Base-by-base conservation (phyloP, 2,113 vertebrate genomes). In the Uria aalge region DNA sequence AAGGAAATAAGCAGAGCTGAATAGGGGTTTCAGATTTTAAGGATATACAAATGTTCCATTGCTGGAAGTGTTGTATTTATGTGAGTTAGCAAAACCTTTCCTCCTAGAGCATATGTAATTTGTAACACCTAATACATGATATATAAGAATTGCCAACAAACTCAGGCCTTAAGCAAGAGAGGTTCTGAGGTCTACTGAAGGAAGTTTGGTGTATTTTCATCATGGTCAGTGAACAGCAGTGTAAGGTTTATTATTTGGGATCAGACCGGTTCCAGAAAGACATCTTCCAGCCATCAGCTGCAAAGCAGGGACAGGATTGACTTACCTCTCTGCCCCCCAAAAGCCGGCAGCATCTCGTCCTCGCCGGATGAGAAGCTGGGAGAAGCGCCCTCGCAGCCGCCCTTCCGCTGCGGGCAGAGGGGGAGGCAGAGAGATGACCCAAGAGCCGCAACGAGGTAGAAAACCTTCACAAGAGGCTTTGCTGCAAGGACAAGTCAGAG, bases 181-280 rank as follows among this genome's bases (percentile, higher is more conserved):
- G 30, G 24, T 79, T 82, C 83, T 82, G 88, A 68, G 53, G 84
- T 74, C 53, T 60, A 53, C 32, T 68, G 20, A 64, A 85, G 79
- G 73, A 90, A 36, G 18, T 50, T 38, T 50, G 14, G 7, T 89
- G 12, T 79, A 5, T 59, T 78, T 69, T 48, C 27, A 6, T 34
- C n/a, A 12, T 29, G 23, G 56, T 67, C 63, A 34, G 21, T 41
- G 30, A 71, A 63, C 53, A 69, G 52, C 55, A 91, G 53, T 30
- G 27, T 47, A 34, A 45, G 22, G 45, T 91, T 90, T 97, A 55
- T 88, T 87, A 71, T 87, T 86, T 80, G 75, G 94, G 76, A 81
- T 80, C 32, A 73, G 29, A 59, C 19, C 5, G 40, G 14, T 76
- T 96, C 52, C 55, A 85, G 56, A 96, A 88, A 91, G 45, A 79